These are phyloP conservation scores for Hyphantria cunea DNA, from an alignment of 1,140 invertebrate genomes.

Conservation along the genomic window DNA sequence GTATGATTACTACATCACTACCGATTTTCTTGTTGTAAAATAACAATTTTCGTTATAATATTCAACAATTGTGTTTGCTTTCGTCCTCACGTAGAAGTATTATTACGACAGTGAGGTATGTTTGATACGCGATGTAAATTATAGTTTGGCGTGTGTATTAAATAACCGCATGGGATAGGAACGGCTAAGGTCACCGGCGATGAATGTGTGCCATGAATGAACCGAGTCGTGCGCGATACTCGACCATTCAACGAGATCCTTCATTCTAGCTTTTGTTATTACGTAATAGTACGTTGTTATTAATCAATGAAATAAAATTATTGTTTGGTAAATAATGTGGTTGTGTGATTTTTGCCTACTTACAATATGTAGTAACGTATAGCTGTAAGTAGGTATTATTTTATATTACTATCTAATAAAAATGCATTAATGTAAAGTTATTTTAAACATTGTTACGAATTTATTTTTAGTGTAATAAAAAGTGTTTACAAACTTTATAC, in stretches of 20 bases:
- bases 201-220: constrained; percentile 65
- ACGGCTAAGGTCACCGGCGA: constrained; percentile 59
- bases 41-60: constrained; percentile 17
- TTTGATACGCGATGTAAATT: constrained; percentile 21
- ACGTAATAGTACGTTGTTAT: constrained; percentile 49
- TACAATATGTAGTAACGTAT: constrained; percentile 7
- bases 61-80: constrained; percentile 12
- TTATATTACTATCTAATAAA: background rate
- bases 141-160: constrained; percentile 27
- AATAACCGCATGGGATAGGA: constrained; percentile 50
- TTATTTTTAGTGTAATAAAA: too few relatives aligned
- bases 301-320: constrained; percentile 38
- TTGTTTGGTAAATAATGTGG: constrained; percentile 16
- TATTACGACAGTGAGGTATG: constrained; percentile 3
- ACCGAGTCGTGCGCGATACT: constrained; percentile 45
- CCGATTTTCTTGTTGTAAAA: background rate
- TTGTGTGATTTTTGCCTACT: constrained; percentile 8
- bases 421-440: background rate
- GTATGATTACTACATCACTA: constrained; percentile 45
- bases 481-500: too few relatives aligned
- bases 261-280: constrained; percentile 68
- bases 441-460: too few relatives aligned
- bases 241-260: constrained; percentile 64
- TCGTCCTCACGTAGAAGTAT: constrained; percentile 7
- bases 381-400: background rate